Base-by-base conservation (phyloP, 2,797 vertebrate genomes). In the Martes flavigula region DNA sequence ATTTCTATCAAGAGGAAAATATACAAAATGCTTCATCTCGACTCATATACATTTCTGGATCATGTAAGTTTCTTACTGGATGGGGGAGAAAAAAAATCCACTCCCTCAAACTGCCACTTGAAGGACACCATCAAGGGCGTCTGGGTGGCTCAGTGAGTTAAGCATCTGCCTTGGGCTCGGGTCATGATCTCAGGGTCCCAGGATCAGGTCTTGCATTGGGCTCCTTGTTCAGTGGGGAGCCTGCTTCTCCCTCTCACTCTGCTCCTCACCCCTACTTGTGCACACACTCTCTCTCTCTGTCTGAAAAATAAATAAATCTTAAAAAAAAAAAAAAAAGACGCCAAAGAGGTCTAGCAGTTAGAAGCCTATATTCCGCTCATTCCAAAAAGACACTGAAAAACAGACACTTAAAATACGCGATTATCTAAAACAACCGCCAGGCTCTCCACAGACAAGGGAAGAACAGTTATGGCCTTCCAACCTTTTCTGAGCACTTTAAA, bases 1-100 rank as follows among this genome's bases (percentile, higher is more conserved):
- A 79, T 54, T 58, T 90, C 83, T 54, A 60, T 92, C n/a, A 72
- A 90, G 40, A 94, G 40, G 38, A 97, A 96, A 40, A 93, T 8
- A 87, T 30, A 51, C 3, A 66, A 94, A 91, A 83, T 62, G 40
- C n/a, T 86, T 48, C 18, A 6, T 87, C 51, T 93, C 32, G 77
- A 75, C 21, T 81, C 38, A 48, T 7, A 15, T 75, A 79, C 32
- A 14, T 7, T 92, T 95, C 56, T 64, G 32, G 21, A 68, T 62
- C 66, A 75, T 14, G 64, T 15, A 75, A 75, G 30, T 23, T n/a
- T 85, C 32, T 91, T 43, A 70, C 2, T 48, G 23, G 21, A 4
- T 38, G 38, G 38, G 38, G 38, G 38, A 38, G 38, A 38, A 38
- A 38, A 38, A 38, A 38, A 38, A 38, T 62, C 32, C 17, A 73